Evolutionary conservation across 2,797 vertebrate genomes (phyloP).

Genomic region (Buceros bicornis): DNA sequence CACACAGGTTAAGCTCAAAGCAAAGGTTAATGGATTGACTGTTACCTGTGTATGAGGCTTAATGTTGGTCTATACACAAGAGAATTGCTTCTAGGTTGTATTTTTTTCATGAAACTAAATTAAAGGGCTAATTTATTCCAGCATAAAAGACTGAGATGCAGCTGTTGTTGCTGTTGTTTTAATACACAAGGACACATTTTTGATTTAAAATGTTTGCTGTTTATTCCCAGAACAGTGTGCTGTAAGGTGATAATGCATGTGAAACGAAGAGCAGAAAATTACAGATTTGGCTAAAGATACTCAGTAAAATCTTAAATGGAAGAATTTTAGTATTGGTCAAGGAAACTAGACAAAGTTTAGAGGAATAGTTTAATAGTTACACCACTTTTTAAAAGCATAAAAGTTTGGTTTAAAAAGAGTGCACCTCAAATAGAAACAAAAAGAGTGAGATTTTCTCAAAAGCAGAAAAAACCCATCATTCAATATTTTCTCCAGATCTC

Average conservation of each 20-base stretch:
- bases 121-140: constrained; percentile 83
- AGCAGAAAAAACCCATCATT: background rate
- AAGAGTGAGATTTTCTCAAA: background rate
- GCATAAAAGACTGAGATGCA: constrained; percentile 65
- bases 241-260: background rate
- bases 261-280: background rate
- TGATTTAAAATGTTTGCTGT: background rate
- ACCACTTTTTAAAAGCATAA: background rate
- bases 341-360: background rate
- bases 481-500: background rate
- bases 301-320: background rate
- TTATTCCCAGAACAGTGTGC: background rate
- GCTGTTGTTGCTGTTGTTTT: constrained; percentile 17
- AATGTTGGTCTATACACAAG: constrained; percentile 86
- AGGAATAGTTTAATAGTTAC: background rate
- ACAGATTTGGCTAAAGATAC: background rate
- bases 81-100: constrained; percentile 79
- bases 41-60: constrained; percentile 92
- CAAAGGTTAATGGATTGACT: constrained; percentile 99
- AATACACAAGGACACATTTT: constrained; percentile 75
- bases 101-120: constrained; percentile 83
- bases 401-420: background rate
- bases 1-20: constrained; percentile 88
- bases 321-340: background rate
- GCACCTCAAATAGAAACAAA: background rate